These are phyloP conservation scores for Calycopis cecrops DNA, from an alignment of 1,140 invertebrate genomes.

Conservation along the genomic window DNA sequence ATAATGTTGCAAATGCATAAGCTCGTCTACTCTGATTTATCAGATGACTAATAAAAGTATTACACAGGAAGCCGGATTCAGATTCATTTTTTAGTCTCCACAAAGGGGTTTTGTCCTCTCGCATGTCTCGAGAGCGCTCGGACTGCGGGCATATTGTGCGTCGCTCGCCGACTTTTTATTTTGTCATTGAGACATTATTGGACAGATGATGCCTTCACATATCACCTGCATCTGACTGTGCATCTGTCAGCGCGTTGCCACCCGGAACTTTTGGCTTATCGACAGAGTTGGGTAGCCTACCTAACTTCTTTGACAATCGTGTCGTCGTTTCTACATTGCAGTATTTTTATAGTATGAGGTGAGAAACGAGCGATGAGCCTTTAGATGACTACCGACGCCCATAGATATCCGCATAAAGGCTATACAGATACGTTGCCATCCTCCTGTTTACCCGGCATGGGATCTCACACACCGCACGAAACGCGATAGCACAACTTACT, in stretches of 20 bases:
- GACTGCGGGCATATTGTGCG: conserved; percentile 61
- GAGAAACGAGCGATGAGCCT: too few relatives aligned
- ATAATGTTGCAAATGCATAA: too few relatives aligned
- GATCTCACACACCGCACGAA: too few relatives aligned
- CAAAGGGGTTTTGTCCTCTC: conserved; percentile 34
- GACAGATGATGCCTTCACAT: conserved; percentile 16
- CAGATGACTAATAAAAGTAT: background rate
- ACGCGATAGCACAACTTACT: too few relatives aligned
- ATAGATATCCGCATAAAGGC: too few relatives aligned
- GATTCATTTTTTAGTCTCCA: conserved; percentile 17
- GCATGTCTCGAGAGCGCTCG: conserved; percentile 32
- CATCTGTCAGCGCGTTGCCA: background rate
- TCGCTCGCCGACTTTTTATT: conserved; percentile 51
- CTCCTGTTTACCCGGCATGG: too few relatives aligned
- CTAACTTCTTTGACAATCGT: background rate
- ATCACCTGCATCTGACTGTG: background rate
- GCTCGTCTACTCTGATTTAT: too few relatives aligned
- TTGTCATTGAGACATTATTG: conserved; percentile 47
- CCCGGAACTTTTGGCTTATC: background rate
- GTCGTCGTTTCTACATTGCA: background rate
- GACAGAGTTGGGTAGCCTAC: background rate
- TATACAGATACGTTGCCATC: too few relatives aligned
- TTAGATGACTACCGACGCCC: too few relatives aligned
- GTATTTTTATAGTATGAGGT: too few relatives aligned
- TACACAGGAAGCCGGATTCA: conserved; percentile 28